Conservation (phyloP, 2,888 invertebrate genomes). For the Eutolmus rufibarbis region DNA sequence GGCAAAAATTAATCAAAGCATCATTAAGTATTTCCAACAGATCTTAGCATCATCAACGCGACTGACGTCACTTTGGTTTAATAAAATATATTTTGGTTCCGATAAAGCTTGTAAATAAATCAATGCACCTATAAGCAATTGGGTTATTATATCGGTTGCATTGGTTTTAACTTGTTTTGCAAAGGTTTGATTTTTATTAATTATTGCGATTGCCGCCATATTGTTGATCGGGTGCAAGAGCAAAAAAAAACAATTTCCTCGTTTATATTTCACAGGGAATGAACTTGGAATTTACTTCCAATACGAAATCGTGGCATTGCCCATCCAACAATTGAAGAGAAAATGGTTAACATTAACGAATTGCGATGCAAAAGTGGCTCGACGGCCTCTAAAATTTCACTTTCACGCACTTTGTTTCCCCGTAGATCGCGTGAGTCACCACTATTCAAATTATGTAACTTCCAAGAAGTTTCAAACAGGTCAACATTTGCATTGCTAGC, state of each 20-base stretch:
- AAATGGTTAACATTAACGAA: not conserved
- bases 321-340: not conserved
- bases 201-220: not conserved
- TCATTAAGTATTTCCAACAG: not conserved
- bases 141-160: too few relatives aligned
- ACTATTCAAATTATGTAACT: not conserved
- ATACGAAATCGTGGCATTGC: not conserved
- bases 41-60: not conserved
- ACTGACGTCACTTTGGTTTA: not conserved
- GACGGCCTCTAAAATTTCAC: conserved; percentile 16
- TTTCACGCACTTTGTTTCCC: conserved; percentile 10
- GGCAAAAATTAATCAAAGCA: not conserved
- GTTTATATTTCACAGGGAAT: not conserved
- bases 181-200: too few relatives aligned
- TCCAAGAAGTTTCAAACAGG: not conserved
- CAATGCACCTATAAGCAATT: not conserved
- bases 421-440: conserved; percentile 4
- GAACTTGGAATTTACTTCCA: not conserved
- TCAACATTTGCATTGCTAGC: conserved; percentile 2
- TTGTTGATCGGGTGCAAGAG: not conserved
- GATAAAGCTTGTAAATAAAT: not conserved
- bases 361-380: not conserved
- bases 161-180: too few relatives aligned
- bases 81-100: not conserved
- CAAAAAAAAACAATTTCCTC: not conserved